Conservation (phyloP, 2,888 invertebrate species). For the Ectemnius continuus region DNA sequence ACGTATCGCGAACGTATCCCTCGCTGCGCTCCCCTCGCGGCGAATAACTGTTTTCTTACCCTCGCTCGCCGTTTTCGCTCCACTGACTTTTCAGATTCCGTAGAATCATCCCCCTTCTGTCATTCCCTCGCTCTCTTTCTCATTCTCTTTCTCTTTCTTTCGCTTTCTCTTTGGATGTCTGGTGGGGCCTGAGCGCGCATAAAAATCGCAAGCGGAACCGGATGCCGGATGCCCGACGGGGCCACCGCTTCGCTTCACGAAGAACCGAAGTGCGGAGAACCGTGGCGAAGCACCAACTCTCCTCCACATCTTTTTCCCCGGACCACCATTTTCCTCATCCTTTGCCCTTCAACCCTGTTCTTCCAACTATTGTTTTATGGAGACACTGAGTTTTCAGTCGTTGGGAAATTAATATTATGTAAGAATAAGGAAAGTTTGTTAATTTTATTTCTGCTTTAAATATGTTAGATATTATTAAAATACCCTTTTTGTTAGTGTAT, state of each 20-base stretch:
- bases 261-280: constrained; percentile 32
- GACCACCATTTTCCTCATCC: too few species aligned
- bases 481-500: too few species aligned
- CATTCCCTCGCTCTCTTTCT: constrained; percentile 25
- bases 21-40: constrained; percentile 15
- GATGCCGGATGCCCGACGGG: constrained; percentile 68
- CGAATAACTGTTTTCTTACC: constrained; percentile 55
- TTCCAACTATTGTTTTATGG: too few species aligned
- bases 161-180: neutral
- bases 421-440: too few species aligned
- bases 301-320: too few species aligned
- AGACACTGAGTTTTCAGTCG: too few species aligned
- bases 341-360: too few species aligned
- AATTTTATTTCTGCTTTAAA: too few species aligned
- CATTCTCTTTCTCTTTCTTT: constrained; percentile 22
- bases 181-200: too few species aligned
- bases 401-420: too few species aligned
- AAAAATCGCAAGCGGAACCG: constrained; percentile 74
- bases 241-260: constrained; percentile 31
- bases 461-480: too few species aligned
- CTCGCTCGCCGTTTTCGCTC: constrained; percentile 61
- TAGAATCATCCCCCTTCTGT: constrained; percentile 67
- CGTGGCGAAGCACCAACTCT: constrained; percentile 10
- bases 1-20: constrained; percentile 56
- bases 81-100: constrained; percentile 75